Percentiles rank a stretch among this genome's conserved stretches.
These are phyloP conservation scores for Magallana gigas DNA, from an alignment of 1,140 invertebrate species.

Conservation along the genomic window DNA sequence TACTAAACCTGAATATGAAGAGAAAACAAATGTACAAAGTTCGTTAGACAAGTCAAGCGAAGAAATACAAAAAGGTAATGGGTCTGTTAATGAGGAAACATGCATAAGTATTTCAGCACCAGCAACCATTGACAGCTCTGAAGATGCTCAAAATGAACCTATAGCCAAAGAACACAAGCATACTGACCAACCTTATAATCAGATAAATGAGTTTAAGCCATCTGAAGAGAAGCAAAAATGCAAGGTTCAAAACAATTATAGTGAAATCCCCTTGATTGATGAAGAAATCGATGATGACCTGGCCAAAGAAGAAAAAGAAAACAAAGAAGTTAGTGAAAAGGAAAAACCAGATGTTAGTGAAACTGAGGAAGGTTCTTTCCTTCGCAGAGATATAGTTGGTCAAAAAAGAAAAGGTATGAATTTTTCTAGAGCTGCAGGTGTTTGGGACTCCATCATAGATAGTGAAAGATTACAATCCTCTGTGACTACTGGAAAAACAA, in stretches of 20 bases:
- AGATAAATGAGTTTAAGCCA: neutral
- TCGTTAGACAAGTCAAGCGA: slow-evolving; percentile 10
- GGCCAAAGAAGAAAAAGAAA: slow-evolving; percentile 6
- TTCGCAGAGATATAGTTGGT: slow-evolving; percentile 1
- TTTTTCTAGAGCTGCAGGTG: slow-evolving; percentile 26
- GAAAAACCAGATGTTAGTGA: slow-evolving; percentile 25
- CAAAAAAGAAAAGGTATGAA: slow-evolving; percentile 2
- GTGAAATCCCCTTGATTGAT: slow-evolving; percentile 13
- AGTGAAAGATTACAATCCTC: slow-evolving; percentile 14
- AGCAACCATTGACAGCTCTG: neutral
- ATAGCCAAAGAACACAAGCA: neutral
- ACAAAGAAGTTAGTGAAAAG: slow-evolving; percentile 1
- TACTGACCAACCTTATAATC: slow-evolving; percentile 9
- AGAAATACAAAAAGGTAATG: neutral
- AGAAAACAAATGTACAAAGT: slow-evolving; percentile 32
- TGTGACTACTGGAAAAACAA: neutral
- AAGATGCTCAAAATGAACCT: neutral
- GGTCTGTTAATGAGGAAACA: slow-evolving; percentile 33
- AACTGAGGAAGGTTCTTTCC: neutral
- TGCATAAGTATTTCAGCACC: slow-evolving; percentile 24
- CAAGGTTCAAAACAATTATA: slow-evolving; percentile 15
- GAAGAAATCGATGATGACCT: neutral
- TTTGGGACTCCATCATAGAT: slow-evolving; percentile 12
- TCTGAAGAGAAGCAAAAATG: slow-evolving; percentile 8
- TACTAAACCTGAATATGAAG: slow-evolving; percentile 1